Base-by-base conservation (phyloP, 1,140 invertebrate genomes). In the Cryptotermes secundus region DNA sequence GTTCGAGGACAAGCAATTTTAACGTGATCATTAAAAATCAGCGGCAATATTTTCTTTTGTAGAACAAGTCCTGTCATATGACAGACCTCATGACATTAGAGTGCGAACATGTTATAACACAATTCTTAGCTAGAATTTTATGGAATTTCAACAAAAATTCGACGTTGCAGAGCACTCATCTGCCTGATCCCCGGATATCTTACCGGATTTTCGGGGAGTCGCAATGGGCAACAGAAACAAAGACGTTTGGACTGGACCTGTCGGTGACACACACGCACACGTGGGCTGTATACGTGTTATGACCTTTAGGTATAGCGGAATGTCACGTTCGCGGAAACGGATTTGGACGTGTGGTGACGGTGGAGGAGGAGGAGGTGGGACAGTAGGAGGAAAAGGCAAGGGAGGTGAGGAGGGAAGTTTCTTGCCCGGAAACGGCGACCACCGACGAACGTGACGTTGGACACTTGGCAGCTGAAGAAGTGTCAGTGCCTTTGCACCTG, bases 311-410 rank as follows among this genome's bases (percentile, higher is more conserved):
- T 72, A n/a, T 72, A 72, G 7, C 59, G n/a, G 59, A 72, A 72
- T 31, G 59, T 72, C 59, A 72, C 59, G 59, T 72, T 72, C 59
- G 14, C 59, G 59, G 59, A 72, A 72, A 72, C 59, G 59, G 59
- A 72, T 72, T 72, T 72, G n/a, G 59, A 9, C 7, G 59, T 59
- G 53, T n/a, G 53, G 19, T 22, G 53, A 59, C 26, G 53, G 53
- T 7, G 38, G 26, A 22, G 19, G 22, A 59, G 53, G 53, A 59
- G 53, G 16, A 42, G 53, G n/a, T n/a, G n/a, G n/a, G n/a, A n/a
- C 26, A 24, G 19, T 59, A 31, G 59, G 26, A 10, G 59, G 59
- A 9, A 31, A 10, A 14, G 26, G 1, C 2, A 26, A 10, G n/a
- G 59, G 26, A 72, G 14, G 59, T n/a, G 26, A 31, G 14, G n/a